phyloP scores from a whole-genome alignment of 2,888 invertebrate genomes.

The Machimus rusticus region DNA sequence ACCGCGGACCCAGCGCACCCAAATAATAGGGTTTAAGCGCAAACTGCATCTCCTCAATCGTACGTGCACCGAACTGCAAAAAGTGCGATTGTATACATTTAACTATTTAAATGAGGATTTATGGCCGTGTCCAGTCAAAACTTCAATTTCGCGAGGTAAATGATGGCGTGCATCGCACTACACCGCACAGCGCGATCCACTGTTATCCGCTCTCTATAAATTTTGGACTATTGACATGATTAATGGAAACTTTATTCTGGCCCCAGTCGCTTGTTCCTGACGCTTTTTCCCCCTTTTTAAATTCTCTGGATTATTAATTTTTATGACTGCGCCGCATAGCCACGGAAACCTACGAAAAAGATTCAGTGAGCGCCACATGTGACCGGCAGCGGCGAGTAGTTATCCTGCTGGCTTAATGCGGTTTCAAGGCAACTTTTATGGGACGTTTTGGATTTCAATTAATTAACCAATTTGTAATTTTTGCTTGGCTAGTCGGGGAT shows the following conservation, averaged over 20 bases:
- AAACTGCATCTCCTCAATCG: background rate
- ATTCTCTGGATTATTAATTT: slow-evolving; percentile 37
- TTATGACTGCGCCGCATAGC: slow-evolving; percentile 26
- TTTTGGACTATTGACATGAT: slow-evolving; percentile 41
- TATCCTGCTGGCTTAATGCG: background rate
- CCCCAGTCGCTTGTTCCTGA: slow-evolving; percentile 8
- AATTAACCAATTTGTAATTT: slow-evolving; percentile 23
- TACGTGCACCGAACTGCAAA: background rate
- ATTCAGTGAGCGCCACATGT: slow-evolving; percentile 32
- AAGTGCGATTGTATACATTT: slow-evolving; percentile 20
- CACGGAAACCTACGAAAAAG: slow-evolving; percentile 23
- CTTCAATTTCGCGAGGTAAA: slow-evolving; percentile 24
- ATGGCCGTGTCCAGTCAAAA: slow-evolving; percentile 26
- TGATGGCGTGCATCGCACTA: slow-evolving; percentile 4
- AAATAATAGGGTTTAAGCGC: background rate
- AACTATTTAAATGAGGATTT: slow-evolving; percentile 35
- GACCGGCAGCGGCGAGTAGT: background rate
- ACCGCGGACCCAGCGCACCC: background rate
- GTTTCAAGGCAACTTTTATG: slow-evolving; percentile 12
- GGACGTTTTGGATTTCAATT: slow-evolving; percentile 24
- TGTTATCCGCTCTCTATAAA: slow-evolving; percentile 32
- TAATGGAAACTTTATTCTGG: slow-evolving; percentile 43
- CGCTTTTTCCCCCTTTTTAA: slow-evolving; percentile 30
- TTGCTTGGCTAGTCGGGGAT: background rate
- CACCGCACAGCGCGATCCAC: background rate